Evolutionary conservation across 2,113 vertebrate genomes (phyloP).

Genomic region (Channa maculata): DNA sequence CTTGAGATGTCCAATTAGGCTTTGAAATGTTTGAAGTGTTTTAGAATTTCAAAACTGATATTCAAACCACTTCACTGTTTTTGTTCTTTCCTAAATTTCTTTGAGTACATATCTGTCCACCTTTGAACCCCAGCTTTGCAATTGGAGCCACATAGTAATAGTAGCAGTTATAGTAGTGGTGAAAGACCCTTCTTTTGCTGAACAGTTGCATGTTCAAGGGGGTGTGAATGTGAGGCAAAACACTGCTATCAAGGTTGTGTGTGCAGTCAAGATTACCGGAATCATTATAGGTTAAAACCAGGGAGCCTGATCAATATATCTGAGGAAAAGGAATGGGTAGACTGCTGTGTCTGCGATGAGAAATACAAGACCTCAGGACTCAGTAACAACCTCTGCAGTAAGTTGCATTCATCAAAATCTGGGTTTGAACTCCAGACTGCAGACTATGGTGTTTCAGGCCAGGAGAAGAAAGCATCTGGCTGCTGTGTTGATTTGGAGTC

Average conservation of each 20-base stretch:
- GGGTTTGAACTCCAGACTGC: slow-evolving; percentile 23
- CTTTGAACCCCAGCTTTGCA: slow-evolving; percentile 6
- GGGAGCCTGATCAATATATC: slow-evolving; percentile 25
- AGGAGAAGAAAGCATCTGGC: slow-evolving; percentile 49
- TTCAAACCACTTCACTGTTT: too few relatives aligned
- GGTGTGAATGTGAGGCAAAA: slow-evolving; percentile 12
- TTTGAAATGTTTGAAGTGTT: neutral
- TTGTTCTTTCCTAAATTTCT: slow-evolving; percentile 4
- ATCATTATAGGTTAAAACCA: slow-evolving; percentile 52
- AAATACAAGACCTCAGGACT: slow-evolving; percentile 29
- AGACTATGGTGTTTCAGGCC: slow-evolving; percentile 32
- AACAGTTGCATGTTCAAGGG: slow-evolving; percentile 16
- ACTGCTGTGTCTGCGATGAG: slow-evolving; percentile 22
- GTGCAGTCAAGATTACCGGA: slow-evolving; percentile 21
- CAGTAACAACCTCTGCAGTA: slow-evolving; percentile 11
- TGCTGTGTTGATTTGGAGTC: slow-evolving; percentile 42
- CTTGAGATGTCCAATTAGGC: neutral
- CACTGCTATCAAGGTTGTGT: slow-evolving; percentile 1
- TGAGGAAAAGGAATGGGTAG: slow-evolving; percentile 21
- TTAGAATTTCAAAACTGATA: too few relatives aligned
- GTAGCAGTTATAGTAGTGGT: neutral
- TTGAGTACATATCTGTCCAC: slow-evolving; percentile 12
- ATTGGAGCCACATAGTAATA: slow-evolving; percentile 6
- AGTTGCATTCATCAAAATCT: slow-evolving; percentile 10
- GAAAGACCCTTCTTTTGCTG: neutral